These are phyloP conservation scores for Drosophila rellima DNA, from an alignment of 2,888 invertebrate genomes.

Conservation along the genomic window DNA sequence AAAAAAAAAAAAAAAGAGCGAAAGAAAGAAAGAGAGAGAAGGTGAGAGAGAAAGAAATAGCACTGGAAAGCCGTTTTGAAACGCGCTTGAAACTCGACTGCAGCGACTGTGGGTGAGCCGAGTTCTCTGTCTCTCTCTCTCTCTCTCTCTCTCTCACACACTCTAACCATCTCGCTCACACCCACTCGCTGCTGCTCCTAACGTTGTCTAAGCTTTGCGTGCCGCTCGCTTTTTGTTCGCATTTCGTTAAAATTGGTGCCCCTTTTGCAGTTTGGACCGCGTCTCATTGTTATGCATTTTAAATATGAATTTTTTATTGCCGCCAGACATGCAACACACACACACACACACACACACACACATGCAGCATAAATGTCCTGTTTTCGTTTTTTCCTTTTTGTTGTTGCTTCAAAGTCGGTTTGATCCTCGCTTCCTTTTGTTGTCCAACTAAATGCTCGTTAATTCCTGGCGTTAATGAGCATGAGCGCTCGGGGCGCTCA, in stretches of 20 bases:
- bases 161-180: no score
- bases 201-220: constrained; percentile 49
- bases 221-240: constrained; percentile 53
- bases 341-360: constrained; percentile 2
- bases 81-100: not conserved
- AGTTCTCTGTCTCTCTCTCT: no score
- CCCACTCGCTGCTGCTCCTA: no score
- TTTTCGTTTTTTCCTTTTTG: not conserved
- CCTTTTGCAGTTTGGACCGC: constrained; percentile 12
- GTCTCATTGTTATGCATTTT: constrained; percentile 79
- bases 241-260: constrained; percentile 1
- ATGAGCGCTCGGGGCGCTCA: constrained; percentile 45
- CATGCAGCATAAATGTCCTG: constrained; percentile 4
- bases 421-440: constrained; percentile 42
- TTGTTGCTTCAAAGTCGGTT: constrained; percentile 4
- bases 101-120: not conserved
- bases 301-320: constrained; percentile 74
- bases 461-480: constrained; percentile 75
- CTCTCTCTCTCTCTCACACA: no score
- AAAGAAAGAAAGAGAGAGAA: not conserved
- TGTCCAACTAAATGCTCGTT: constrained; percentile 69
- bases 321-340: constrained; percentile 64
- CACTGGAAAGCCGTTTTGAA: not conserved
- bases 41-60: not conserved
- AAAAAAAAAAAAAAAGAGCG: not conserved